Base-by-base conservation (phyloP, 2,888 invertebrate genomes). In the Cosmopolites sordidus region DNA sequence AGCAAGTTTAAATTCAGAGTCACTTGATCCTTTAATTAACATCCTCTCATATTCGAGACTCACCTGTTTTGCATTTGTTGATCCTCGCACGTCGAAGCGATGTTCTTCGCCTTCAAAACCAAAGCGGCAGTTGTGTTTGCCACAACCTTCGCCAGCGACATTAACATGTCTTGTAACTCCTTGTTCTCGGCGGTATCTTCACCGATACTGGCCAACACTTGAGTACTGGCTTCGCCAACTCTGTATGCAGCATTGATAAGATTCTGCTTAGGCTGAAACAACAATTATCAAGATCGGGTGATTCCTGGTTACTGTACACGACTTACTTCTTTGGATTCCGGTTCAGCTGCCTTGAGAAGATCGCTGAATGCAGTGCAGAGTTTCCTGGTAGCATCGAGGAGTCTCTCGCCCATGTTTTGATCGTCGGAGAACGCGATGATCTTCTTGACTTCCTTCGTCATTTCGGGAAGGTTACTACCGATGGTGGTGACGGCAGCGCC, bases 401-500 rank as follows among this genome's bases (percentile, higher is more conserved):
- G 78, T 48, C 86, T 83, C 64, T 92, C 92, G 0, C 94, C 93
- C 65, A 84, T 84, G 50, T 83, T 82, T 8, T 84, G 81, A 66
- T 92, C 91, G 46, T 95, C 93, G 86, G 95, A 89, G 0, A 98
- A 79, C 0, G 96, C 94, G 1, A 98, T 97, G 63, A 99, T 88
- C 82, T 96, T 88, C 62, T 88, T 83, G n/a, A 95, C 92, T 39
- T 82, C 97, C 68, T 87, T 87, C 1, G 96, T 93, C 80, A 99
- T 93, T 75, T 97, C 95, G 0, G 96, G 96, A 62, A 99, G 79
- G 70, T 97, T 97, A 66, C 87, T 91, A 27, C 97, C 93, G 66
- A 99, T 99, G 45, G 97, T 96, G 8, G 93, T 92, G 58, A 99
- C 95, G 18, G 98, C 98, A 0, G 95, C 93, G 0, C 97, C 96